Base-by-base conservation (phyloP, 64 coral and sea anemone species). In the Stichodactyla mertensii region DNA sequence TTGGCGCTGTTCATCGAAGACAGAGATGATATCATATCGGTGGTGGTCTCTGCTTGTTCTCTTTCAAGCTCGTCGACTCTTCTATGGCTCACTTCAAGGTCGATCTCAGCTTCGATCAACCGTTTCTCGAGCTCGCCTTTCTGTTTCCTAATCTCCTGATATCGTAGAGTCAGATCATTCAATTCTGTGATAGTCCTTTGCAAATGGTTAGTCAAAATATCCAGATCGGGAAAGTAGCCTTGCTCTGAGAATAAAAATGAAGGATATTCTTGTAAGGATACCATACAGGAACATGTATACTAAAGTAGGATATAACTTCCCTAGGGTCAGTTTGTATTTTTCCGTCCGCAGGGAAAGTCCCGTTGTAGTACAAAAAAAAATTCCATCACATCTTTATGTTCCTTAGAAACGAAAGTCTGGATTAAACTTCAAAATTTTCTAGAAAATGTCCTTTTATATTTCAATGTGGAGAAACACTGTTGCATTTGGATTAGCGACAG, bases 151-250 rank as follows among this genome's bases (percentile, higher is more conserved):
- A 97, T 86, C 80, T 93, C 82, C 12, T 97, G 91, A 56, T 97
- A 93, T 54, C 92, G 85, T 52, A 97, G 83, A 4, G 92, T 89
- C 80, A 97, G 57, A 60, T 97, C 95, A 88, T 97, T 92, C 26
- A 97, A 85, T 51, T 93, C 95, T 5, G 87, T 84, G 69, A 85
- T 93, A n/a, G 92, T 93, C 20, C 92, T 71, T 16, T 93, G 89
- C 5, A 97, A 87, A 64, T 93, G 95, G 31, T 89, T 97, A 54
- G 91, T 97, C 92, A 97, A 82, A 4, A 97, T 97, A 52, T 97
- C 95, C 55, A 97, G 56, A 77, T 97, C 95, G 6, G 87, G 87
- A 11, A 70, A 71, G 14, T 77, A 31, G 15, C 62, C 57, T 52
- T 88, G 80, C 8, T 71, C 82, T 85, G 60, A 55, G 71, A 54